Evolutionary conservation across 35 echinoderm and acorn worm species (phyloP).

Genomic region (Heliocidaris erythrogramma): DNA sequence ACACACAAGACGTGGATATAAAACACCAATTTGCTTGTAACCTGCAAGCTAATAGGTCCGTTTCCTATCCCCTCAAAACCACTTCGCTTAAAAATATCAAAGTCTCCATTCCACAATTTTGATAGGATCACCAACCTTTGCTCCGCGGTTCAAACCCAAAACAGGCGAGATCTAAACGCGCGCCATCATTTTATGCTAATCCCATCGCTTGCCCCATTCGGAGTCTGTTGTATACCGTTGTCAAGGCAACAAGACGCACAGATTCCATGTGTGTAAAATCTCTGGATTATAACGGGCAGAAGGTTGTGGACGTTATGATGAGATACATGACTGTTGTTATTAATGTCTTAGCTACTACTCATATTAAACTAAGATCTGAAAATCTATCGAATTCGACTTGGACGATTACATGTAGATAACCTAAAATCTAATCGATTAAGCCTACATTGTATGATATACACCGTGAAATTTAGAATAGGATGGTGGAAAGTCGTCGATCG

Average conservation of each 20-base stretch:
- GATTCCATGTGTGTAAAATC: neutral
- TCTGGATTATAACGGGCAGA: neutral
- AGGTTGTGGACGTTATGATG: neutral
- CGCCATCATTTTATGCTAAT: constrained; percentile 11
- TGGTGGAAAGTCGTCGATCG: too few relatives aligned
- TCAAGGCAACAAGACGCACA: neutral
- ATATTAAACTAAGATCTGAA: neutral
- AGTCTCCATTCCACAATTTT: neutral
- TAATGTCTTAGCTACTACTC: neutral
- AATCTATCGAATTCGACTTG: neutral
- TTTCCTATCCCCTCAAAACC: neutral
- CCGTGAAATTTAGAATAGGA: too few relatives aligned
- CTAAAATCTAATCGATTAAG: too few relatives aligned
- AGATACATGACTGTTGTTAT: neutral
- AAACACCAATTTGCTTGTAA: neutral
- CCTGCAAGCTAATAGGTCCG: neutral
- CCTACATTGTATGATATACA: too few relatives aligned
- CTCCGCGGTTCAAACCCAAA: neutral
- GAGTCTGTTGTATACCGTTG: neutral
- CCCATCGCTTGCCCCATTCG: neutral
- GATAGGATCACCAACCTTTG: neutral
- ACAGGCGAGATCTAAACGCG: neutral
- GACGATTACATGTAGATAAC: too few relatives aligned
- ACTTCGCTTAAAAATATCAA: neutral
- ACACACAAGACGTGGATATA: too few relatives aligned